A percentile compares a stretch with the other conserved stretches of the same genome.
phyloP scores from a whole-genome alignment of 2,797 vertebrate species.

The Hephaestus fuliginosus region DNA sequence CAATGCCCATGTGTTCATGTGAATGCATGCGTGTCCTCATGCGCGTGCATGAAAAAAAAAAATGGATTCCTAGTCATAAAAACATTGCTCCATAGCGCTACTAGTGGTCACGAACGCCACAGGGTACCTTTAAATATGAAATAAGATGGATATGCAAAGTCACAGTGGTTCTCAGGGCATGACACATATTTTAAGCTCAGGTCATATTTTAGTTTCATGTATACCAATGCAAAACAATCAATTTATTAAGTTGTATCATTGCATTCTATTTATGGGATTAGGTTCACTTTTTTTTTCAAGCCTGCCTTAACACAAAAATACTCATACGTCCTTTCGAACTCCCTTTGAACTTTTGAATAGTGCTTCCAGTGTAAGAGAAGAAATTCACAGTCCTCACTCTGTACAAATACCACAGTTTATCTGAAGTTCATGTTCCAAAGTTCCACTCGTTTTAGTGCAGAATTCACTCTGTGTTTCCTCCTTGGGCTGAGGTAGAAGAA shows the following conservation, averaged over 20 bases:
- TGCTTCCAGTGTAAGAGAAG: not conserved
- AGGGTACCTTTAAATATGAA: conserved; percentile 46
- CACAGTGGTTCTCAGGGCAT: conserved; percentile 65
- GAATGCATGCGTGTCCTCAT: too few species aligned
- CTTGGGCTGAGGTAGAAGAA: not conserved
- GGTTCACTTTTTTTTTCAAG: conserved; percentile 2
- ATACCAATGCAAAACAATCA: not conserved
- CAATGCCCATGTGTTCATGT: not conserved
- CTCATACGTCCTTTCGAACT: not conserved
- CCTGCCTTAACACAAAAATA: conserved; percentile 1
- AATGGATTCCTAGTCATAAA: not conserved
- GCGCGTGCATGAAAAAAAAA: not conserved
- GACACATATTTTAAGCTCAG: conserved; percentile 4
- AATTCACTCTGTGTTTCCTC: not conserved
- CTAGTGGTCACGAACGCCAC: conserved; percentile 41
- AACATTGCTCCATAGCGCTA: not conserved
- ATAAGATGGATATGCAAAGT: conserved; percentile 54
- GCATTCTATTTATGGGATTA: not conserved
- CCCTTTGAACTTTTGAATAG: conserved; percentile 6
- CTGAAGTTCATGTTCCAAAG: not conserved
- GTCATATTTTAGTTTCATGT: not conserved
- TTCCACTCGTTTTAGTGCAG: not conserved
- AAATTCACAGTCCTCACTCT: not conserved
- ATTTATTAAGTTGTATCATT: not conserved
- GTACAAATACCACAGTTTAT: not conserved